Evolutionary conservation across 1,140 invertebrate genomes (phyloP), one percentile per base, ranked within the genome.

Genomic region (Drosophila suzukii): DNA sequence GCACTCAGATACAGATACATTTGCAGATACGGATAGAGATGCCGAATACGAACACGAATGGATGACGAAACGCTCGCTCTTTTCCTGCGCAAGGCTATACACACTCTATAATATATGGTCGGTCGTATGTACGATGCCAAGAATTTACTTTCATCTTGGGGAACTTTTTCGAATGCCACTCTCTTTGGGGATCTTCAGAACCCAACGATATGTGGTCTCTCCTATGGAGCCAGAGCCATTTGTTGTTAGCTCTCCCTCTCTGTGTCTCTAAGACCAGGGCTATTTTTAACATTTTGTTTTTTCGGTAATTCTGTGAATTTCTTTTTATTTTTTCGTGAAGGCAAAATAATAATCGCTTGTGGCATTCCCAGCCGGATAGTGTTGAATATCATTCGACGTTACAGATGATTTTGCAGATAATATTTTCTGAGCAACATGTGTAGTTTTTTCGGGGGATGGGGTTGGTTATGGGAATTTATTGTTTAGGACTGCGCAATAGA

Each of bases 91-190:
- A 86, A 72, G 74, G 82, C 74, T 81, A 61, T 17, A 54, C 63
- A 78, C 39, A 66, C 55, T 41, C 30, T 32, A 10, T 44, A 20
- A 54, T 41, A 49, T 50, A 57, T 44, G 46, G 44, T 53, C 62
- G 50, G 43, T 12, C 17, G 43, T 20, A 32, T 63, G 68, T 70
- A 44, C 51, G 67, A 70, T 71, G 75, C 71, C 61, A 83, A 90
- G 80, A 89, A 90, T 89, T 89, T 89, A 89, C 84, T 89, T 89
- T 89, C 84, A 89, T 89, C 84, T 89, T 88, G 77, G 74, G 74
- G 74, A 81, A 83, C 67, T 81, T 72, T 74, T 59, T 51, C 75
- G 36, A 62, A 57, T 51, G 61, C 65, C 51, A 44, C 54, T 50
- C 55, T 65, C 67, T 59, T 13, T 43, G 41, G 32, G n/a, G 50